A percentile compares a stretch with the other conserved stretches of the same genome.
These are phyloP conservation scores for Pristionchus mayeri DNA, from an alignment of 2,888 invertebrate species.

Conservation along the genomic window DNA sequence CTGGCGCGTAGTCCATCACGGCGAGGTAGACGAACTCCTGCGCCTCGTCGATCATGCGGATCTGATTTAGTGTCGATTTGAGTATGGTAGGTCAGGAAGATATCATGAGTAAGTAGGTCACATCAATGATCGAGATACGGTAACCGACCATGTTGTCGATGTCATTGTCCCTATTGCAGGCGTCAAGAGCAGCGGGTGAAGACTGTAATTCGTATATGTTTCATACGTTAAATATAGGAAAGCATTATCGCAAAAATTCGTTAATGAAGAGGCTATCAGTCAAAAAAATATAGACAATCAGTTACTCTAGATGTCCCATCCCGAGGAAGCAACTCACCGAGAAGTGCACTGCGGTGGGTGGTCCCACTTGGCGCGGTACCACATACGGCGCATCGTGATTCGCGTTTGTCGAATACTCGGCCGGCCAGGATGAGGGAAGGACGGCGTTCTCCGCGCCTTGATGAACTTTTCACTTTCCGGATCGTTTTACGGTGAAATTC, in stretches of 20 bases:
- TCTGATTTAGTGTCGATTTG: background rate
- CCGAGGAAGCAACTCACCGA: background rate
- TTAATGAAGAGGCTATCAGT: too few relatives aligned
- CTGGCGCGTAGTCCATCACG: slow-evolving; percentile 96
- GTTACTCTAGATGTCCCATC: background rate
- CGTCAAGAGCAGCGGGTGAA: slow-evolving; percentile 69
- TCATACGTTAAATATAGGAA: too few relatives aligned
- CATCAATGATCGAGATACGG: background rate
- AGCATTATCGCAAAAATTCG: too few relatives aligned
- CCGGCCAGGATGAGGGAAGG: background rate
- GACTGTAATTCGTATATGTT: too few relatives aligned
- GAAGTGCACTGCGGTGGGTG: slow-evolving; percentile 9
- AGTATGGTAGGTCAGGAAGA: background rate
- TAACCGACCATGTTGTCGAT: slow-evolving; percentile 64
- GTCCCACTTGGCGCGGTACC: background rate
- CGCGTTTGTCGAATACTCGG: slow-evolving; percentile 19
- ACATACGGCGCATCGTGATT: background rate
- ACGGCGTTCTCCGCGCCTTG: slow-evolving; percentile 25
- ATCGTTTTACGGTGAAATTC: too few relatives aligned
- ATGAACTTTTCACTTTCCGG: background rate
- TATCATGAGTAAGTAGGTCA: background rate
- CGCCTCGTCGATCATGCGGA: slow-evolving; percentile 59
- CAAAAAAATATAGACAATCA: too few relatives aligned
- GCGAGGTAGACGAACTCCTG: slow-evolving; percentile 84
- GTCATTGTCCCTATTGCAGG: slow-evolving; percentile 73